phyloP scores from a whole-genome alignment of 2,888 invertebrate species.

The Habroteleia sp. region DNA sequence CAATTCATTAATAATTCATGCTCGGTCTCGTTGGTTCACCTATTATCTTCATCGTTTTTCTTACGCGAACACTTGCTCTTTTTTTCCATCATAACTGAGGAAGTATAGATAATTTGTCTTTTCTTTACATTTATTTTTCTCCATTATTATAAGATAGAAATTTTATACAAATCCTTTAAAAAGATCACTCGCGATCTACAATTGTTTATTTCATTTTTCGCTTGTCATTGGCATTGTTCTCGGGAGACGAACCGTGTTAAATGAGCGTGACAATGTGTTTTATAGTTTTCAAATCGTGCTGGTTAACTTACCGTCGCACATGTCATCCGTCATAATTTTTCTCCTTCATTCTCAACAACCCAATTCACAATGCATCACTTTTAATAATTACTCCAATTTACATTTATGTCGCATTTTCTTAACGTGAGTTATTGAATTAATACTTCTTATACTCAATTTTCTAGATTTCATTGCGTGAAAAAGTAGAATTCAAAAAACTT shows the following conservation, averaged over 20 bases:
- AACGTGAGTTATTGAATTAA: too few relatives aligned
- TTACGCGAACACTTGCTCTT: slow-evolving; percentile 37
- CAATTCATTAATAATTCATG: slow-evolving; percentile 59
- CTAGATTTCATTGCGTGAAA: too few relatives aligned
- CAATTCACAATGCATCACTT: slow-evolving; percentile 24
- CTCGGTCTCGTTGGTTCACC: slow-evolving; percentile 50
- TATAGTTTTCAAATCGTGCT: slow-evolving; percentile 67
- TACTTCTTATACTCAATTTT: too few relatives aligned
- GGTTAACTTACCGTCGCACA: slow-evolving; percentile 56
- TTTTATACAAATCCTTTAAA: slow-evolving; percentile 22
- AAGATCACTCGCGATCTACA: slow-evolving; percentile 7
- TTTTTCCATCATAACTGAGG: slow-evolving; percentile 15
- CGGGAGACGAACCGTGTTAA: slow-evolving; percentile 66
- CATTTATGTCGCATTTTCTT: too few relatives aligned
- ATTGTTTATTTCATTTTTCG: slow-evolving; percentile 55
- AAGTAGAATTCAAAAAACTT: too few relatives aligned
- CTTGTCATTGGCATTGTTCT: slow-evolving; percentile 52
- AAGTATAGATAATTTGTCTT: slow-evolving; percentile 17
- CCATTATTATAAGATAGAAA: slow-evolving; percentile 12
- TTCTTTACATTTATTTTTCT: slow-evolving; percentile 1
- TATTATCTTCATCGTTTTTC: slow-evolving; percentile 56
- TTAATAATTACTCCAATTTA: slow-evolving; percentile 16
- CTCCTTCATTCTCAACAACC: slow-evolving; percentile 23
- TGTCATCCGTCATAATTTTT: slow-evolving; percentile 62
- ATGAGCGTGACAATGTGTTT: slow-evolving; percentile 73